Evolutionary conservation across 2,113 vertebrate genomes (phyloP).

Genomic region (Herpetotheres cachinnans): DNA sequence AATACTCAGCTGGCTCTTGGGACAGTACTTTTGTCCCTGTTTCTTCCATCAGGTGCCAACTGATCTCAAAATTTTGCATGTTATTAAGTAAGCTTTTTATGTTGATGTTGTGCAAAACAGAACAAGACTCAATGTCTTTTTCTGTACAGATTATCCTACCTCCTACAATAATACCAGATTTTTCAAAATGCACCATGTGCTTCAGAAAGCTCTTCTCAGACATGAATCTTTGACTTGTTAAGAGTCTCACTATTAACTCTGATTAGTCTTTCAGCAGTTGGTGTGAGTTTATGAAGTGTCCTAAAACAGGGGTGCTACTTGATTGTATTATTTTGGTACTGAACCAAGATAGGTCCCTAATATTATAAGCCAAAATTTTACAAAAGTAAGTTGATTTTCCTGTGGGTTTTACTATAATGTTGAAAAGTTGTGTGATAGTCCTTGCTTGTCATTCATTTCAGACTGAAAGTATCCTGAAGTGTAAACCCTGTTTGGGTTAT

Average conservation of each 20-base stretch:
- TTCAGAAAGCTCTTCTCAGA: constrained; percentile 31
- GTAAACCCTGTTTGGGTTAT: neutral
- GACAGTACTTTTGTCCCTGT: neutral
- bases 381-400: neutral
- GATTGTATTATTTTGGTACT: neutral
- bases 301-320: neutral
- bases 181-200: constrained; percentile 18
- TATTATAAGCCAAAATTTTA: neutral
- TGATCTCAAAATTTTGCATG: constrained; percentile 44
- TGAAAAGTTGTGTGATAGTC: neutral
- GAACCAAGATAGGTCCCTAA: neutral
- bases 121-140: constrained; percentile 28
- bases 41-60: constrained; percentile 34
- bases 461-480: neutral
- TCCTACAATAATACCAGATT: constrained; percentile 7
- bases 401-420: neutral
- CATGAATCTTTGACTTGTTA: neutral
- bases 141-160: constrained; percentile 44
- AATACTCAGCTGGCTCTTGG: neutral
- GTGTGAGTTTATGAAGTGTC: neutral
- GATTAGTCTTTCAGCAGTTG: neutral
- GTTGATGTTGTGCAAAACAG: constrained; percentile 41
- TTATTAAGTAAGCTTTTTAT: constrained; percentile 34
- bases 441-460: neutral
- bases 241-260: neutral